A percentile compares a stretch with the other conserved stretches of the same genome.
These are phyloP conservation scores for Carettochelys insculpta DNA, from an alignment of 2,113 vertebrate species.

Conservation along the genomic window DNA sequence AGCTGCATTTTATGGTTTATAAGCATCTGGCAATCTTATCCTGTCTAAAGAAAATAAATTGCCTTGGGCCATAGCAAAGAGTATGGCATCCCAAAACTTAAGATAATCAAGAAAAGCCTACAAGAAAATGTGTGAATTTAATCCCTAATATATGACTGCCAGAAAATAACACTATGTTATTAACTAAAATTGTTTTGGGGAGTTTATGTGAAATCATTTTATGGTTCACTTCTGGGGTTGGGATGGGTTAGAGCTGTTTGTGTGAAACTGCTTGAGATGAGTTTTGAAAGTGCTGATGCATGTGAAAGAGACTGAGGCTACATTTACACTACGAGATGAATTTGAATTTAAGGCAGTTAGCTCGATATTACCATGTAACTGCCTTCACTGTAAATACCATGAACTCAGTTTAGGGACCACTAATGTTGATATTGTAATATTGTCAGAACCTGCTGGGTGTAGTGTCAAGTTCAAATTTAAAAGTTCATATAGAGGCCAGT, in stretches of 20 bases:
- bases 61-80: background rate
- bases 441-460: too few species aligned
- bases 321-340: too few species aligned
- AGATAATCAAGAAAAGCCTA: background rate
- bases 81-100: background rate
- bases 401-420: too few species aligned
- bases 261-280: slow-evolving; percentile 50
- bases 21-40: rapidly evolving
- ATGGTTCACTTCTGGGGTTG: background rate
- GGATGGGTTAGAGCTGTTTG: slow-evolving; percentile 27
- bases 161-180: slow-evolving; percentile 10
- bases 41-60: background rate
- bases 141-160: background rate
- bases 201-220: slow-evolving; percentile 47
- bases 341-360: too few species aligned
- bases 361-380: too few species aligned
- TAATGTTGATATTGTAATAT: too few species aligned
- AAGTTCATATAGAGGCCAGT: too few species aligned
- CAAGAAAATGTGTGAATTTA: background rate
- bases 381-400: too few species aligned
- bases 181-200: slow-evolving; percentile 24
- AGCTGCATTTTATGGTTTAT: background rate
- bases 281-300: background rate
- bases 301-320: background rate
- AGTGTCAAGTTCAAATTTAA: too few species aligned